phyloP scores from a whole-genome alignment of 2,888 invertebrate genomes.

The Aporophyla nigra region DNA sequence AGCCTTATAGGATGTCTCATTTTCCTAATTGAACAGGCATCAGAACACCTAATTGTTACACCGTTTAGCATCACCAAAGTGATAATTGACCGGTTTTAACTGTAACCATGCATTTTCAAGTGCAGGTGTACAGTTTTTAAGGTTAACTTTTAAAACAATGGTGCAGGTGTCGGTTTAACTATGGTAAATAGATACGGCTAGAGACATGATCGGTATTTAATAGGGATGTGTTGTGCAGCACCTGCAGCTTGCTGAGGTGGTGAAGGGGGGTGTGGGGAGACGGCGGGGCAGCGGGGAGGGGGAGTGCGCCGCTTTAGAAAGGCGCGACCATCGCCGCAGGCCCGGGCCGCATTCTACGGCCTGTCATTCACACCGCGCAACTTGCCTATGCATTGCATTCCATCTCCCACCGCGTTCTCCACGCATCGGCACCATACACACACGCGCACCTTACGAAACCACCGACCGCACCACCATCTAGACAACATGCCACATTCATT shows the following conservation, averaged over 20 bases:
- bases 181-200: constrained; percentile 88
- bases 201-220: constrained; percentile 90
- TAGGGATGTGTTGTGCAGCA: constrained; percentile 89
- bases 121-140: constrained; percentile 84
- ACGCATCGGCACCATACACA: constrained; percentile 80
- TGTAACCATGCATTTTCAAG: constrained; percentile 71
- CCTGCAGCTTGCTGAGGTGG: constrained; percentile 86
- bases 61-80: constrained; percentile 72
- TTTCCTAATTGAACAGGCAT: constrained; percentile 51
- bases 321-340: constrained; percentile 91
- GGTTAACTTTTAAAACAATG: constrained; percentile 87
- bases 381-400: constrained; percentile 91
- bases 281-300: constrained; percentile 78
- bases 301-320: constrained; percentile 90
- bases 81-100: constrained; percentile 79
- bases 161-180: constrained; percentile 87
- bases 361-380: constrained; percentile 91
- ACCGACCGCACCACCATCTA: constrained; percentile 77
- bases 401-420: constrained; percentile 87
- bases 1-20: constrained; percentile 53
- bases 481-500: constrained; percentile 80
- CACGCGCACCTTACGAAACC: constrained; percentile 85
- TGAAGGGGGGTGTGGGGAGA: constrained; percentile 80
- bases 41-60: constrained; percentile 70
- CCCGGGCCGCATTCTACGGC: constrained; percentile 91